A percentile compares a stretch with the other conserved stretches of the same genome.
Conservation (phyloP, 2,888 invertebrate species). For the Autographa gamma region DNA sequence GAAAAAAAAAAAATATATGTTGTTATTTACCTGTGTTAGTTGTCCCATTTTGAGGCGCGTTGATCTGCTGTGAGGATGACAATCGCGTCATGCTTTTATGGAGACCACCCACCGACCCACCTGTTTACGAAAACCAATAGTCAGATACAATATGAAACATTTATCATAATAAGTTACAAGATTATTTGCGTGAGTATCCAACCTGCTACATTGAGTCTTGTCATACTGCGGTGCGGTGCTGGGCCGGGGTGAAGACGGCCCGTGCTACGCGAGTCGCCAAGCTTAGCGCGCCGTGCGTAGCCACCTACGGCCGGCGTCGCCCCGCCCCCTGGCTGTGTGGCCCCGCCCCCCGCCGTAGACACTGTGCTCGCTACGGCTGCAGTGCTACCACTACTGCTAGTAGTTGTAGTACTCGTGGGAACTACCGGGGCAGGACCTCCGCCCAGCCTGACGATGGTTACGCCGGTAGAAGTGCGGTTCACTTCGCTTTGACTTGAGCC, state of each 20-base stretch:
- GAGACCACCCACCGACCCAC: slow-evolving; percentile 93
- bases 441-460: slow-evolving; percentile 94
- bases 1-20: too few species aligned
- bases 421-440: slow-evolving; percentile 54
- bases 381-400: slow-evolving; percentile 48
- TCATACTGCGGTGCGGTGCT: slow-evolving; percentile 94
- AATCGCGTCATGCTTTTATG: slow-evolving; percentile 95
- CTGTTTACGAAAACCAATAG: too few species aligned
- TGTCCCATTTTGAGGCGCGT: slow-evolving; percentile 86
- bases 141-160: too few species aligned
- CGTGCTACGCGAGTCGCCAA: slow-evolving; percentile 93
- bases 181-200: slow-evolving; percentile 8
- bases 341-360: slow-evolving; percentile 31
- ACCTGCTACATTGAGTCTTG: slow-evolving; percentile 92
- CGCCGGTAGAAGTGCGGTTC: slow-evolving; percentile 92
- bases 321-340: slow-evolving; percentile 42
- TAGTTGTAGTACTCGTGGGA: slow-evolving; percentile 7
- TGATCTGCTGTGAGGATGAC: slow-evolving; percentile 93
- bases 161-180: too few species aligned
- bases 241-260: slow-evolving; percentile 92
- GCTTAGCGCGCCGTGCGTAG: slow-evolving; percentile 90
- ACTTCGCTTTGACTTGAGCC: slow-evolving; percentile 87
- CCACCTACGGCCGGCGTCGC: slow-evolving; percentile 62
- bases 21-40: slow-evolving; percentile 67
- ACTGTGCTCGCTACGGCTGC: slow-evolving; percentile 68